Base-by-base conservation (phyloP, 1,140 invertebrate species). In the Augochlora pura region DNA sequence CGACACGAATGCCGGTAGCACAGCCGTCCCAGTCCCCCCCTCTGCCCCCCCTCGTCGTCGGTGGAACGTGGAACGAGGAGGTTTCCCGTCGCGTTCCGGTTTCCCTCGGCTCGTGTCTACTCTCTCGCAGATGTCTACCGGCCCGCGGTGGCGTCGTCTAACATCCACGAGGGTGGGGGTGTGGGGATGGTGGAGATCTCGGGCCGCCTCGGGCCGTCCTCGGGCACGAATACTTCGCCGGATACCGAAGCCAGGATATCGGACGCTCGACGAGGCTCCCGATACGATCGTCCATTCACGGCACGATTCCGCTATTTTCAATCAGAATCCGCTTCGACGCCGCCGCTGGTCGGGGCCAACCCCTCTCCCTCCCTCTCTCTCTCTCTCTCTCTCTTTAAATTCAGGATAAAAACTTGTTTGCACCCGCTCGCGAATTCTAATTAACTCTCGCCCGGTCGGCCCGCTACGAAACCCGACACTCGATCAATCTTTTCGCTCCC, bases 241-340 rank as follows among this genome's bases (percentile, higher is more conserved):
- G 21, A 57, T 57, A 57, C 54, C 54, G 54, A 8, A n/a, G 54
- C 54, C 54, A 57, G 54, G 54, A 25, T 42, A 73, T 39, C 59
- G 59, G 67, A 38, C 23, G 71, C 39, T 74, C 46, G n/a, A 74
- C 23, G 63, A 18, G 52, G 8, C n/a, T 21, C 9, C 52, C n/a
- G 63, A 42, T 70, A 70, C 68, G 68, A 66, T 42, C 63, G n/a
- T 23, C 21, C 46, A 21, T 75, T 42, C 52, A 42, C 63, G 25
- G 6, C 49, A 27, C 63, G 72, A 66, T 75, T 75, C 23, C 49
- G 63, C 57, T 60, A 42, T 63, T 63, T 72, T 72, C 70, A 63
- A 70, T 59, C 52, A 23, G 67, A 52, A 68, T 10, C 52, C 66
- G 66, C 16, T 23, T 27, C 67, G 67, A n/a, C 59, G 59, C 23